These are phyloP conservation scores for Odiellus spinosus DNA, from an alignment of 2,888 invertebrate genomes.

Conservation along the genomic window DNA sequence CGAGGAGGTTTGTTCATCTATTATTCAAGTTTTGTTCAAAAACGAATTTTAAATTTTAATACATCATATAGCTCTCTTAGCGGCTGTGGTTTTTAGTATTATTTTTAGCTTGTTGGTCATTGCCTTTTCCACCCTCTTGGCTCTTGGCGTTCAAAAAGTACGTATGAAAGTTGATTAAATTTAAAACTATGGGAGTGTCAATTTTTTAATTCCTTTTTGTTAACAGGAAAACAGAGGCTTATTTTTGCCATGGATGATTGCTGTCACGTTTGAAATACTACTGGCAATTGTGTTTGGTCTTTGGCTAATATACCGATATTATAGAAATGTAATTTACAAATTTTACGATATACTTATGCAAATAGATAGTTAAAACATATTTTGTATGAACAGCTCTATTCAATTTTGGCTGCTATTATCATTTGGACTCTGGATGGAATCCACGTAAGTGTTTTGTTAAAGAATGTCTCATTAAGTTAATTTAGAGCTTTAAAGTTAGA, in stretches of 20 bases:
- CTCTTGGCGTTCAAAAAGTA: conserved; percentile 41
- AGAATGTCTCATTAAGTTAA: no score
- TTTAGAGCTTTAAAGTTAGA: not conserved
- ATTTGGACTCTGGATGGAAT: conserved; percentile 66
- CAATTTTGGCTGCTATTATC: conserved; percentile 55
- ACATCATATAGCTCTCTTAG: conserved; percentile 8
- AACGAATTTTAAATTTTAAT: no score
- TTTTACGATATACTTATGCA: conserved; percentile 32
- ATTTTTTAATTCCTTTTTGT: not conserved
- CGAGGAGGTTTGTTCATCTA: conserved; percentile 3
- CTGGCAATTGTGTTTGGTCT: conserved; percentile 65
- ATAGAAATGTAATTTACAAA: conserved; percentile 82
- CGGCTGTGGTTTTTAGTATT: conserved; percentile 13
- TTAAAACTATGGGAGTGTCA: no score
- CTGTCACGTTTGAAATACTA: conserved; percentile 48
- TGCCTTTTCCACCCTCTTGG: conserved; percentile 41
- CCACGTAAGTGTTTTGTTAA: no score
- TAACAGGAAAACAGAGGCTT: conserved; percentile 51
- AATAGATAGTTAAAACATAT: not conserved
- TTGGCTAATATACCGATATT: conserved; percentile 74
- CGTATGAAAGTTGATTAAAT: no score
- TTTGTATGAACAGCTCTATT: conserved; percentile 45
- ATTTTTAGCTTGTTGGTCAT: conserved; percentile 32
- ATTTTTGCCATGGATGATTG: conserved; percentile 60
- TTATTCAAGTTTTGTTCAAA: not conserved